Evolutionary conservation across 2,797 vertebrate species (phyloP).

Genomic region (Mus minutoides): DNA sequence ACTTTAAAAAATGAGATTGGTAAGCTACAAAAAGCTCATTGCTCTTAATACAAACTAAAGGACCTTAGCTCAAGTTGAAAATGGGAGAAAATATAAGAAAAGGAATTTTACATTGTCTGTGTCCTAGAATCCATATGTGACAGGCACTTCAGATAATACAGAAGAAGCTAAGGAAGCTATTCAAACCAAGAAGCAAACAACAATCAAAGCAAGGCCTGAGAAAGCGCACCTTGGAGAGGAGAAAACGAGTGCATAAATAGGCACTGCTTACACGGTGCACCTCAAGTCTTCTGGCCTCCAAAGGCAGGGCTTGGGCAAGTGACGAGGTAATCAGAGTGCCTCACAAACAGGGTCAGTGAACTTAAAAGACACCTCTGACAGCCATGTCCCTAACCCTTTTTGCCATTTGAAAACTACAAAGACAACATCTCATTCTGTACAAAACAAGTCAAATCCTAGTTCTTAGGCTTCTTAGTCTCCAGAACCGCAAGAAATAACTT

Average conservation of each 20-base stretch:
- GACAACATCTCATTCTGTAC: background rate
- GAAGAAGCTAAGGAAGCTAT: background rate
- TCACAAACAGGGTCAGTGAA: background rate
- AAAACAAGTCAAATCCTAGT: background rate
- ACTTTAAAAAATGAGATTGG: background rate
- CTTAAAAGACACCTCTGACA: background rate
- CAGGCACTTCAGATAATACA: background rate
- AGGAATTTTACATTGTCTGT: background rate
- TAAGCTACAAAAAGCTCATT: background rate
- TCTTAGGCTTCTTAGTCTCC: background rate
- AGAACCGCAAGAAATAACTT: background rate
- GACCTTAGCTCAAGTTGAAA: background rate
- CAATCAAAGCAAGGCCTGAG: background rate
- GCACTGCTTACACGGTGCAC: background rate
- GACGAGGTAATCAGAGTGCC: background rate
- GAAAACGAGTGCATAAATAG: constrained; percentile 40
- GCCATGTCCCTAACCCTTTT: background rate
- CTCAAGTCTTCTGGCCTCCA: background rate
- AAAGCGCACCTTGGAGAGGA: constrained; percentile 39
- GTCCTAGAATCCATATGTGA: background rate
- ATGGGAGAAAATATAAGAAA: background rate
- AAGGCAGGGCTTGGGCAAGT: background rate
- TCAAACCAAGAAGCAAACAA: constrained; percentile 9
- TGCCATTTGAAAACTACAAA: background rate
- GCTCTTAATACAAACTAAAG: background rate